These are phyloP conservation scores for Drosophila sproati DNA, from an alignment of 1,140 invertebrate genomes.

Conservation along the genomic window DNA sequence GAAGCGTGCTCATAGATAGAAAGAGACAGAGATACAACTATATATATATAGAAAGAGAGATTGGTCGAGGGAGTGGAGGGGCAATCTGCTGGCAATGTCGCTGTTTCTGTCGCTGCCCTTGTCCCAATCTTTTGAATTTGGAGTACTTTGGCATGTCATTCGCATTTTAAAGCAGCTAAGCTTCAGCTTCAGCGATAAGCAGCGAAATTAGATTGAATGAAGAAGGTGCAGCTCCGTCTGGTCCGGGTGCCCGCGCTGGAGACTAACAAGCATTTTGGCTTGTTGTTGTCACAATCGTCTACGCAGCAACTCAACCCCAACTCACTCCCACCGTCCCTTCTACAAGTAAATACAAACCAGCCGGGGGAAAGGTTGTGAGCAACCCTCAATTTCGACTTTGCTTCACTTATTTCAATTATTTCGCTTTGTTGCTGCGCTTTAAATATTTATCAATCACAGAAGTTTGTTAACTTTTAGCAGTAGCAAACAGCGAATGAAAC, in stretches of 20 bases:
- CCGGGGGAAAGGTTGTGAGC: not conserved
- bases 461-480: constrained; percentile 63
- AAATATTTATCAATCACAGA: constrained; percentile 82
- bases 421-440: constrained; percentile 80
- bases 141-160: constrained; percentile 82
- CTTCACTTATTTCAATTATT: constrained; percentile 81
- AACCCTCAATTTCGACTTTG: constrained; percentile 50
- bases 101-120: constrained; percentile 44
- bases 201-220: constrained; percentile 80
- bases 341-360: not conserved
- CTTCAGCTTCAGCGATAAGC: constrained; percentile 72
- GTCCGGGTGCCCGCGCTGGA: constrained; percentile 17
- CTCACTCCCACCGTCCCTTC: constrained; percentile 1
- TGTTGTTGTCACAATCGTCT: constrained; percentile 67
- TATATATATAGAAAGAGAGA: not conserved
- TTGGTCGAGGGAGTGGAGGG: not conserved
- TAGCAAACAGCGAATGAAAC: not conserved
- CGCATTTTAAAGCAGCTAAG: constrained; percentile 81
- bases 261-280: constrained; percentile 64
- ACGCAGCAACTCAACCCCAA: constrained; percentile 6
- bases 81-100: constrained; percentile 23
- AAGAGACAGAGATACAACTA: not conserved
- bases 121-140: constrained; percentile 75
- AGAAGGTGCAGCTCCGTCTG: constrained; percentile 62
- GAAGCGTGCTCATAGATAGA: constrained; percentile 52